These are phyloP conservation scores for Dendroctonus ponderosae DNA, from an alignment of 1,140 invertebrate genomes.

Conservation along the genomic window DNA sequence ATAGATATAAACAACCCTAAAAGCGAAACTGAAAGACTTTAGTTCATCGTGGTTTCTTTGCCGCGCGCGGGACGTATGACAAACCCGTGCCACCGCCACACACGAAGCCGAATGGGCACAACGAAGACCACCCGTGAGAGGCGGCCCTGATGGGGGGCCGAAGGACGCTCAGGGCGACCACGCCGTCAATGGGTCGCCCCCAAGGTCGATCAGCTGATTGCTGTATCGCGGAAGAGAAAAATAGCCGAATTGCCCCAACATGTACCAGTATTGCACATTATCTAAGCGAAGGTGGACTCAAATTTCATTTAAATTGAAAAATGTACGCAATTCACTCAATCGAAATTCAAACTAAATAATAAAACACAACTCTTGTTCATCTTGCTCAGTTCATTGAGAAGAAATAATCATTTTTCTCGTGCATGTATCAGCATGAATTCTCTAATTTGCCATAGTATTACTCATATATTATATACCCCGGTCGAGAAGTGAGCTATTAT, in stretches of 20 bases:
- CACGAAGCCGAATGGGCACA: slow-evolving; percentile 16
- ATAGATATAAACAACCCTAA: too few relatives aligned
- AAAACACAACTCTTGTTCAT: too few relatives aligned
- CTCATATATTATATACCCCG: too few relatives aligned
- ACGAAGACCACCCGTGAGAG: slow-evolving; percentile 31
- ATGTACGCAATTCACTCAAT: background rate
- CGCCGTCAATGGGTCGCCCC: slow-evolving; percentile 30
- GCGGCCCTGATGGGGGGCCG: slow-evolving; percentile 21
- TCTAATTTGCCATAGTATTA: too few relatives aligned
- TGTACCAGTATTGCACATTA: background rate
- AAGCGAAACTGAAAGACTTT: too few relatives aligned
- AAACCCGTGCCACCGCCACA: slow-evolving; percentile 28
- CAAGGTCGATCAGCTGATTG: slow-evolving; percentile 30
- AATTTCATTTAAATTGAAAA: background rate
- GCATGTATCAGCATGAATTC: too few relatives aligned
- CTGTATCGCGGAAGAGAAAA: slow-evolving; percentile 17
- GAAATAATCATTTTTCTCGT: too few relatives aligned
- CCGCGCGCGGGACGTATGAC: slow-evolving; percentile 25
- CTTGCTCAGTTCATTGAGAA: too few relatives aligned
- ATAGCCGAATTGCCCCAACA: background rate
- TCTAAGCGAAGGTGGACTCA: background rate
- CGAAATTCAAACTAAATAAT: too few relatives aligned
- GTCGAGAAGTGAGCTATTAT: too few relatives aligned
- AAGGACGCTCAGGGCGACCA: slow-evolving; percentile 28
- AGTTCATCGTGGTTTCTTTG: too few relatives aligned